phyloP scores from a whole-genome alignment of 2,797 vertebrate species.

The Esox lucius region DNA sequence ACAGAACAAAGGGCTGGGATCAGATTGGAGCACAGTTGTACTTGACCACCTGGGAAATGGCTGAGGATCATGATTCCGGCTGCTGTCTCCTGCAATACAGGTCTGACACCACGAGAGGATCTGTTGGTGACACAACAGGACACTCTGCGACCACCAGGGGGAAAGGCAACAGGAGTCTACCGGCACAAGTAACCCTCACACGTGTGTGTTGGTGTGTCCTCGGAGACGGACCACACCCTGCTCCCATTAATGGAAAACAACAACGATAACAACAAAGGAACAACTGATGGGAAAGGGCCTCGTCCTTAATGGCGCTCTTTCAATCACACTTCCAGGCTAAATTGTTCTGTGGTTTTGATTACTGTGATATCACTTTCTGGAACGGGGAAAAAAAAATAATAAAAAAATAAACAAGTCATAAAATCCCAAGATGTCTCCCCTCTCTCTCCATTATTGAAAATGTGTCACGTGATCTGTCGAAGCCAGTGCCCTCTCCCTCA shows the following conservation, averaged over 20 bases:
- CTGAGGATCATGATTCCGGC: slow-evolving; percentile 76
- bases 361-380: slow-evolving; percentile 90
- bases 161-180: slow-evolving; percentile 17
- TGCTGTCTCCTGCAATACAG: slow-evolving; percentile 68
- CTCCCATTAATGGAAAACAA: slow-evolving; percentile 85
- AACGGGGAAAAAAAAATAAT: slow-evolving; percentile 55
- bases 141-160: slow-evolving; percentile 15
- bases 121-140: slow-evolving; percentile 10
- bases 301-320: slow-evolving; percentile 90
- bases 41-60: slow-evolving; percentile 76
- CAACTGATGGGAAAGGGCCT: slow-evolving; percentile 25
- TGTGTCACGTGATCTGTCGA: slow-evolving; percentile 86
- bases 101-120: slow-evolving; percentile 45
- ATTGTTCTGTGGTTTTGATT: slow-evolving; percentile 97
- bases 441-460: slow-evolving; percentile 94
- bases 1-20: slow-evolving; percentile 76
- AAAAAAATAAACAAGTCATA: slow-evolving; percentile 69
- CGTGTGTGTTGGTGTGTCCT: slow-evolving; percentile 32
- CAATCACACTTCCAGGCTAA: slow-evolving; percentile 95
- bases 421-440: slow-evolving; percentile 78
- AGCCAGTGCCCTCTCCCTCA: slow-evolving; percentile 75
- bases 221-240: slow-evolving; percentile 85
- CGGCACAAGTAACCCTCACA: slow-evolving; percentile 4
- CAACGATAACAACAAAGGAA: slow-evolving; percentile 57
- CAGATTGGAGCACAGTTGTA: slow-evolving; percentile 78